Conservation (phyloP, 2,888 invertebrate genomes). For the Thymelicus lineola region DNA sequence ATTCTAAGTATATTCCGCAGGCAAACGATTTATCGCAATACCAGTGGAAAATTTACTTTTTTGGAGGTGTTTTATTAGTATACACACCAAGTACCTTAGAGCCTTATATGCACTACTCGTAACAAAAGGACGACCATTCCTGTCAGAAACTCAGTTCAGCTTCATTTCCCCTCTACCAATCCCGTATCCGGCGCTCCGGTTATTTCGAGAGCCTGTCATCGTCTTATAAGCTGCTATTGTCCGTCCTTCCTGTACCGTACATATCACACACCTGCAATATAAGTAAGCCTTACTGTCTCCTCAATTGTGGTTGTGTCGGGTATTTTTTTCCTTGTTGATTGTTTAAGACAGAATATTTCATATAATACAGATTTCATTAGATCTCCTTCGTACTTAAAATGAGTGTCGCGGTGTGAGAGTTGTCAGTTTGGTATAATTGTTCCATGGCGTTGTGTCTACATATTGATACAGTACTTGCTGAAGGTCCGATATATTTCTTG, state of each 20-base stretch:
- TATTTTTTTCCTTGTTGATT: neutral
- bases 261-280: neutral
- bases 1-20: no score
- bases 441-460: no score
- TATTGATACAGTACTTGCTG: no score
- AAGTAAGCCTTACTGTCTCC: neutral
- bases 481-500: no score
- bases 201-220: slow-evolving; percentile 6
- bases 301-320: neutral
- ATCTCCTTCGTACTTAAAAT: no score
- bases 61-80: no score
- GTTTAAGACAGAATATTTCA: neutral
- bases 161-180: neutral
- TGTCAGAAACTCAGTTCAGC: neutral
- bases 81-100: no score
- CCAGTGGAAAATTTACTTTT: no score
- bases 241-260: slow-evolving; percentile 3
- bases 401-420: no score
- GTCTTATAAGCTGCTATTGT: slow-evolving; percentile 4
- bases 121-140: neutral
- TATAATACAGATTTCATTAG: neutral
- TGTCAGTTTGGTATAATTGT: no score
- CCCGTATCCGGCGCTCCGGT: slow-evolving; percentile 4
- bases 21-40: no score
- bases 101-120: no score